Evolutionary conservation across 2,113 vertebrate species (phyloP), one percentile per base, ranked within the genome.

Genomic region (Atractosteus spatula): DNA sequence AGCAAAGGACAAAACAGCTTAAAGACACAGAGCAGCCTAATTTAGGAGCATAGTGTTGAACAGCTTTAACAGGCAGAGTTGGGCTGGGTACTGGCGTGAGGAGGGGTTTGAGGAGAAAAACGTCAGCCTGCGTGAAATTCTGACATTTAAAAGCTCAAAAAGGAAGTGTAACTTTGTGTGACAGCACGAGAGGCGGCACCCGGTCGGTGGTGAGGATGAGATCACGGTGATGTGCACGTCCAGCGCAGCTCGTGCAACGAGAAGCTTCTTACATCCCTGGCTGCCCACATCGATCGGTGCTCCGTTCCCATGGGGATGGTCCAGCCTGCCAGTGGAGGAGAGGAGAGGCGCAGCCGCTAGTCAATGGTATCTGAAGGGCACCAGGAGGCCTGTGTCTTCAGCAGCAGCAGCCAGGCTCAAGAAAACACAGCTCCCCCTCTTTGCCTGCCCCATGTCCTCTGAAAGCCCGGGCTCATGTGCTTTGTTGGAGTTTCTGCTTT

Each of bases 331-430:
- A 55, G 55, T 55, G 2, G 13, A 55, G 55, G 55, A 11, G 55
- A 59, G 12, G 47, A 7, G 47, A 51, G 47, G 47, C 47, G 5
- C 57, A 13, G 3, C n/a, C n/a, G 4, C 10, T 13, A 59, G 11
- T 59, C 11, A 59, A 59, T 59, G 57, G 13, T 59, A 14, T 59
- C 14, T 59, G 57, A 59, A 59, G 57, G 57, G 57, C 57, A 59
- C 57, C 57, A n/a, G 57, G 5, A 59, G 29, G 29, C 29, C 12
- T 59, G 2, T 59, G 4, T 59, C n/a, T 59, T 8, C 57, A 13
- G 57, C 6, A 59, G 57, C 57, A n/a, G 57, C 57, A 29, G 29
- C 29, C 29, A 29, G 29, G 29, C 29, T 59, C 10, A 7, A 4
- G 57, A 16, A 59, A 59, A 3, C 8, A 11, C 11, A n/a, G n/a